Base-by-base conservation (phyloP, 2,113 vertebrate species). In the Philantomba maxwellii region DNA sequence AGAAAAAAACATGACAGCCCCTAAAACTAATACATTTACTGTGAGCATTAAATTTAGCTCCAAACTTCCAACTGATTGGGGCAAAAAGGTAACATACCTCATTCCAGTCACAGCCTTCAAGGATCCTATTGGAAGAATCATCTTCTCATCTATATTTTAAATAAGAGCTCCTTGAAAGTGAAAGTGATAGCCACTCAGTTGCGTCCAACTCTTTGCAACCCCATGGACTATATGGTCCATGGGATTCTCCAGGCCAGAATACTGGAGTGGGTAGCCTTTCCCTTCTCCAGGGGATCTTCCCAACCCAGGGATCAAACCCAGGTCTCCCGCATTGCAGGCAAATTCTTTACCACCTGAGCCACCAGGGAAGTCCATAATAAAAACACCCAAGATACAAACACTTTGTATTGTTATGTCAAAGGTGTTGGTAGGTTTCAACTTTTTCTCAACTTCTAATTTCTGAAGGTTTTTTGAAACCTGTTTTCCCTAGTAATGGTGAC, bases 91-190 rank as follows among this genome's bases (percentile, higher is more conserved):
- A 51, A n/a, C 13, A 30, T 66, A 58, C 26, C 17, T 95, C 33
- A 6, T 90, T 94, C 30, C 39, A 86, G 0, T 19, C 43, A 89
- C 2, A 57, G 19, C 19, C 81, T 91, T 64, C 23, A 81, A 57
- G 15, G 49, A 11, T 55, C 30, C 43, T 49, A 12, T 47, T 84
- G 85, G 13, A 88, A 80, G 75, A 33, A 75, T 16, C 57, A 11
- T 70, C 81, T 95, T 93, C 62, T 89, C 60, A 39, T 53, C 26
- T 84, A 17, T 70, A 30, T 97, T 95, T 91, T 78, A 87, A 66
- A 87, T 64, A 81, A 77, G 5, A 94, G 10, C 8, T 33, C 57
- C 91, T 91, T 70, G 30, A 70, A 36, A 70, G n/a, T 70, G 64
- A 73, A 13, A 39, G 36, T 39, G 66, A 39, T 13, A 73, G 66